These are phyloP conservation scores for Megatriorchis doriae DNA, from an alignment of 2,113 vertebrate species.

Conservation along the genomic window DNA sequence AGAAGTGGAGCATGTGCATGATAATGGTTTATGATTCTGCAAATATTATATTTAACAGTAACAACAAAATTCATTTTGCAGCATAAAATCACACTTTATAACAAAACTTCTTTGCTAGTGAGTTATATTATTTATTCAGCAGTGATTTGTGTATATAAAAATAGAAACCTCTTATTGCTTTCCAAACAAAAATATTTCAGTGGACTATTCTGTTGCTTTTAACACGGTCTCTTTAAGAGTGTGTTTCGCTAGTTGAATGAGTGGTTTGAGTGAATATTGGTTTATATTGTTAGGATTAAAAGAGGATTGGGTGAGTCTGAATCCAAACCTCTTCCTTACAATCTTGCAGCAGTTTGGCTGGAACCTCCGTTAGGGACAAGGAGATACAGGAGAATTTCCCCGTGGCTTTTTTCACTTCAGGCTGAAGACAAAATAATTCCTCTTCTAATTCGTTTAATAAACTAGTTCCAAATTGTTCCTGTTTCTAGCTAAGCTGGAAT, in stretches of 20 bases:
- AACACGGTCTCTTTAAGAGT: rapidly evolving
- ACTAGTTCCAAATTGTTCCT: background rate
- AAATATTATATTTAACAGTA: background rate
- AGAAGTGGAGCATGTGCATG: background rate
- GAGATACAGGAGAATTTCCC: background rate
- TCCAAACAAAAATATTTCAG: background rate
- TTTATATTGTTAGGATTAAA: background rate
- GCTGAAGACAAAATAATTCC: background rate
- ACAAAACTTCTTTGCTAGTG: background rate
- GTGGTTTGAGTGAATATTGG: background rate
- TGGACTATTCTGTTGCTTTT: background rate
- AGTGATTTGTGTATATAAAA: background rate
- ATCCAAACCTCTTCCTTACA: background rate
- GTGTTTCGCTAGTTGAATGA: background rate
- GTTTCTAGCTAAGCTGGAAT: background rate
- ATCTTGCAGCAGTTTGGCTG: background rate
- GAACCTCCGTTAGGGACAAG: background rate
- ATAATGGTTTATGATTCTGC: background rate
- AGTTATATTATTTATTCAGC: background rate
- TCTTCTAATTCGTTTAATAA: background rate
- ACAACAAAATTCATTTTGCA: background rate
- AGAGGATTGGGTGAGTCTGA: background rate
- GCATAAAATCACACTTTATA: background rate
- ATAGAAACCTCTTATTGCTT: background rate
- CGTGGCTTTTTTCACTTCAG: background rate